Evolutionary conservation across 2,113 vertebrate genomes (phyloP), one percentile per base, ranked within the genome.

Genomic region (Nannospalax galili): DNA sequence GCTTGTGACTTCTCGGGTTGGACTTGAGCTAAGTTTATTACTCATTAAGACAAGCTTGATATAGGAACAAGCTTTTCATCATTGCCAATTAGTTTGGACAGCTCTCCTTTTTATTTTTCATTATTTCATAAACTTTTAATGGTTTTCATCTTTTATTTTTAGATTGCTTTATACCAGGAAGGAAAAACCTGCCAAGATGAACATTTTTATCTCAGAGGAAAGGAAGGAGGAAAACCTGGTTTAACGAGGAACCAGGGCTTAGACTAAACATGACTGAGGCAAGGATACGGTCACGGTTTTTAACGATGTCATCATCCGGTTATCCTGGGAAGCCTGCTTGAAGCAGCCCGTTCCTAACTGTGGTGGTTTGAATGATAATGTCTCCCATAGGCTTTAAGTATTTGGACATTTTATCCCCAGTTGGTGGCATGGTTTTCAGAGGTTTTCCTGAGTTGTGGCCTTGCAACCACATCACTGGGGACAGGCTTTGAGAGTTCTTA

Each of bases 161-260:
- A 80, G 37, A 88, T 88, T 16, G 56, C 37, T 64, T 48, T 70
- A 32, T 69, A 56, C 85, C 14, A n/a, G n/a, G 64, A 88, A 2
- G 30, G 28, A 19, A 30, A 10, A 7, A 72, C 64, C 92, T 94
- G 48, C 62, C 37, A 94, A 48, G 32, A 84, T 30, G 12, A 15
- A 37, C n/a, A 86, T 96, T 94, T 52, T 91, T 48, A 19, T 82
- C 56, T 84, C 77, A 91, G 80, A 91, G n/a, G 52, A 58, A 32
- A 24, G 62, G 37, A 96, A 40, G 4, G 37, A 82, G 75, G 35
- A 74, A 95, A 85, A 79, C 24, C 35, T 74, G 40, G 94, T 95
- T 89, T 81, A 24, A 45, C 80, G 60, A 87, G 88, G 20, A 92
- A 65, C 8, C 17, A 73, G 10, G 16, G 28, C 20, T 97, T 85